Base-by-base conservation (phyloP, 53 echinoderm and acorn worm species). In the Antedon mediterranea region DNA sequence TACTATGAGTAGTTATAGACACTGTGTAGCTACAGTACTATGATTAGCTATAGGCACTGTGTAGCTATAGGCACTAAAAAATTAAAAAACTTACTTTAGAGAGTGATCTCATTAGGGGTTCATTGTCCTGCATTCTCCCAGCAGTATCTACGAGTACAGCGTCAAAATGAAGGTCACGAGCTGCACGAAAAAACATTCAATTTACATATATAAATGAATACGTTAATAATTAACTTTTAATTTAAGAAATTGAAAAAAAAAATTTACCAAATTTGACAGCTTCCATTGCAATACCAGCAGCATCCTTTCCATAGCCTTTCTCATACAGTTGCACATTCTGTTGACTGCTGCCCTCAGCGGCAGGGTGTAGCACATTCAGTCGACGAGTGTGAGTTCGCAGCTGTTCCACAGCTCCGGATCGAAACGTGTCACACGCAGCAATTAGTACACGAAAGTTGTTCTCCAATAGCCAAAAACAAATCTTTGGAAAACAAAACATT, bases 381-480 rank as follows among this genome's bases (percentile, higher is more conserved):
- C 89, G 87, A 11, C 92, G 88, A 79, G 84, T 84, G 86, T 98
- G 98, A 71, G 98, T 98, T 28, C 98, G 88, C 20, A 98, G 90
- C 77, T 98, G 98, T 84, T 98, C 98, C 57, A 98, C 98, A 6
- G 98, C 98, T 0, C 98, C 98, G 0, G 98, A 89, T 32, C 98
- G 89, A 81, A 98, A 98, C n/a, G 98, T 98, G 43, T 98, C 98
- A 27, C 98, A 98, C 33, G 98, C 98, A 6, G 92, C 98, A 0
- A 98, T 92, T 84, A 98, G 71, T 2, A 98, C 98, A 26, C 83
- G 88, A 77, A 98, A 98, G 28, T 90, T 90, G 71, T 98, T 98
- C 87, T 98, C 98, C 23, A 92, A 82, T 76, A 98, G 76, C 98
- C 98, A 98, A 81, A 98, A 98, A 82, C 98, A 98, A 33, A 98